Evolutionary conservation across 2,797 vertebrate genomes (phyloP), one percentile per base, ranked within the genome.

Genomic region (Arctocebus calabarensis): DNA sequence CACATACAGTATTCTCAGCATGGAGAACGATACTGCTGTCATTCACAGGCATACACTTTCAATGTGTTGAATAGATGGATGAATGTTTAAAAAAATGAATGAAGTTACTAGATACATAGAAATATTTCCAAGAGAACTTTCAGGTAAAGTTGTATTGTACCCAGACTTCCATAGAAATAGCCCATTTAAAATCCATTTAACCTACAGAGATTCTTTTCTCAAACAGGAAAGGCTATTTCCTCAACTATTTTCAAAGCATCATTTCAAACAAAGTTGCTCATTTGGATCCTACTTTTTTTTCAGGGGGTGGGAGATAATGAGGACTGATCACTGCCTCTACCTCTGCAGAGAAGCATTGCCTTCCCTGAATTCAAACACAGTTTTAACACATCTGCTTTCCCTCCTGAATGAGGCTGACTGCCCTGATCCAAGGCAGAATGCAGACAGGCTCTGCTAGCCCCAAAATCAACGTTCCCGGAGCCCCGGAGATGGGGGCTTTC

Each of bases 281-380:
- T 74, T 27, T 13, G 14, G 19, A 32, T 4, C 57, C 14, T 22
- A 3, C 1, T 0, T 61, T 11, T 25, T 25, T 5, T 20, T 62
- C 59, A 23, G 55, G 85, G 29, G 52, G 71, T 4, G 12, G 37
- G 2, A 78, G 57, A 7, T 22, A 29, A 20, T 43, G 22, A 22
- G 1, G 16, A 71, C 48, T 4, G 0, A 34, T 32, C n/a, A 8
- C 13, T 25, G 25, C 1, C 0, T 59, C 37, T 32, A 16, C 19
- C 17, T 55, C 43, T 5, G 25, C 8, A 14, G 52, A 52, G 3
- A 1, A 11, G 25, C 19, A 2, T n/a, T 1, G 59, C 20, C 43
- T 13, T 11, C 10, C 7, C 48, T 4, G 32, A n/a, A 37, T 16
- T 45, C 71, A 52, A n/a, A 74, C n/a, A 22, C 3, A 22, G 17